Evolutionary conservation across 1,140 invertebrate genomes (phyloP).

Genomic region (Laupala kohalensis): DNA sequence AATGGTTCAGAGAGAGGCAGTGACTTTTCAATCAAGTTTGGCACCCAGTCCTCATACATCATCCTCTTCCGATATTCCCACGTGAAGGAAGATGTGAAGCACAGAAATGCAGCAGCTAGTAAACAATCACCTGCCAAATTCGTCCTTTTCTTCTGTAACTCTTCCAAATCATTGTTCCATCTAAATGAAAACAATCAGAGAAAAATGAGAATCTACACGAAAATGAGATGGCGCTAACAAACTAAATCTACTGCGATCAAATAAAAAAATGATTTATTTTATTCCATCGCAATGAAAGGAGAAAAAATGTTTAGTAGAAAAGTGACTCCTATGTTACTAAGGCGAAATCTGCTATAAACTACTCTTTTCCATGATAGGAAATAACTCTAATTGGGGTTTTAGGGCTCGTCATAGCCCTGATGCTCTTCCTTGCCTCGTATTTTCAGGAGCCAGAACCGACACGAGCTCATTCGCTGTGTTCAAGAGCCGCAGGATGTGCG

Average conservation of each 20-base stretch:
- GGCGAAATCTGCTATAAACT: too few species aligned
- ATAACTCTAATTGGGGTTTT: too few species aligned
- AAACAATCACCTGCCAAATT: conserved; percentile 71
- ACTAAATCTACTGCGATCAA: too few species aligned
- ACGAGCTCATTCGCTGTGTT: conserved; percentile 76
- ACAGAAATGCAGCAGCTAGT: conserved; percentile 65
- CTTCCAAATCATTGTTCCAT: conserved; percentile 59
- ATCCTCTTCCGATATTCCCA: conserved; percentile 71
- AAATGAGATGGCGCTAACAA: too few species aligned
- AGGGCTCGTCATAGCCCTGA: too few species aligned
- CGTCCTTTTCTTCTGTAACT: conserved; percentile 50
- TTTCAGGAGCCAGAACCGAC: conserved; percentile 65
- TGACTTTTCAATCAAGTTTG: conserved; percentile 45
- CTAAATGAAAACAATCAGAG: too few species aligned
- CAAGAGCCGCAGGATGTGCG: conserved; percentile 64
- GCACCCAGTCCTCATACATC: conserved; percentile 67
- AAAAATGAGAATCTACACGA: too few species aligned
- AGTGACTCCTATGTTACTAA: too few species aligned
- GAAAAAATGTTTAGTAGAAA: too few species aligned
- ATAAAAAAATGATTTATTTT: too few species aligned
- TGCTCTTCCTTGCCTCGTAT: conserved; percentile 39
- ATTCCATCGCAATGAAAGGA: too few species aligned
- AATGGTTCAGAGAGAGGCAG: conserved; percentile 57
- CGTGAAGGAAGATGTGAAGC: conserved; percentile 74
- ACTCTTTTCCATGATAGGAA: too few species aligned